Evolutionary conservation across 2,888 invertebrate genomes (phyloP), one percentile per base, ranked within the genome.

Genomic region (Biston stratarius): DNA sequence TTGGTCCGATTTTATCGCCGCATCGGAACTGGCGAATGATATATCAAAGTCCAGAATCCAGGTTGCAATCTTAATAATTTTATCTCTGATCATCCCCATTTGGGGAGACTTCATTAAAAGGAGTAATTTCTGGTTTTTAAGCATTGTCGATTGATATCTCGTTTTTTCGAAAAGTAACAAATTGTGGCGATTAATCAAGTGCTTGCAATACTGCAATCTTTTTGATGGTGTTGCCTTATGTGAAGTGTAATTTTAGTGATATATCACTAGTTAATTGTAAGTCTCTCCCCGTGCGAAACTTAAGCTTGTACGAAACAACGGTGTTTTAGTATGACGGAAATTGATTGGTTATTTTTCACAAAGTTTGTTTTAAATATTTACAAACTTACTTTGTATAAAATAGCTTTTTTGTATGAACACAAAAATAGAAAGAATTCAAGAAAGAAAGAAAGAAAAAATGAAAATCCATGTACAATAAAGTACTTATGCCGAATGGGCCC

Each of bases 41-140:
- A 88, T 87, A 90, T 92, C 91, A 92, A 91, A 87, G 87, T 87
- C 86, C 75, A 76, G 80, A 83, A 88, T 89, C 86, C 82, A 78
- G 88, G 87, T 85, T 90, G 87, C 83, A 83, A 87, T 88, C 86
- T 88, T 82, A 87, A 88, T 83, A 86, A 87, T 85, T 83, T 88
- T 87, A 89, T 90, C 88, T 81, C n/a, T 42, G 86, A 86, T 89
- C 78, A 79, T 77, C 79, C 74, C 73, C 69, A 74, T 78, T 77
- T 77, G 76, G 76, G 80, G 49, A 67, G 55, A 63, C 49, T 56
- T 67, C 60, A 61, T 64, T 70, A 63, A 71, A 70, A 59, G 61
- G 65, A 71, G 71, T 69, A 72, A 67, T 72, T 77, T 79, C 79
- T 77, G 81, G 77, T 77, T 77, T 77, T 79, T 58, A 67, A 72